A percentile compares a stretch with the other conserved stretches of the same genome.
phyloP scores from a whole-genome alignment of 2,888 invertebrate species.

The Colostygia pectinataria region DNA sequence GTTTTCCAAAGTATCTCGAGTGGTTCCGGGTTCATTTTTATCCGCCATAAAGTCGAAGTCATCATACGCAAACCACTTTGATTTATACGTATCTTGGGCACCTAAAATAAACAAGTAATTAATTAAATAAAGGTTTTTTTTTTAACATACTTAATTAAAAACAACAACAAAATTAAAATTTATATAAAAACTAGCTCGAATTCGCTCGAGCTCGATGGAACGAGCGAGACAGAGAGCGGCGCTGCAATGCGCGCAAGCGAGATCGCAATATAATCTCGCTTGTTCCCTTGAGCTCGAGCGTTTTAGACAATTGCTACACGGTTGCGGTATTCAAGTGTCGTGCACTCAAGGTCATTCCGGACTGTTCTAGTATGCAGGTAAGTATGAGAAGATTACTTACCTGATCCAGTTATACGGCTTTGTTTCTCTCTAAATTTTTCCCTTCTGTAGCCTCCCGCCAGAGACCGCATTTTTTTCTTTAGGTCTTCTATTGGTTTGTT shows the following conservation, averaged over 20 bases:
- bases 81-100: slow-evolving; percentile 25
- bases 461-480: slow-evolving; percentile 37
- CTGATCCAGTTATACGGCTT: slow-evolving; percentile 33
- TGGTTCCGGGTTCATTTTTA: slow-evolving; percentile 35
- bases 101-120: slow-evolving; percentile 26
- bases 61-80: slow-evolving; percentile 31
- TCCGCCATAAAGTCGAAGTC: slow-evolving; percentile 37
- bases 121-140: slow-evolving; percentile 2
- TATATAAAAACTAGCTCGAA: not conserved
- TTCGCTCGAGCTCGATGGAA: slow-evolving; percentile 7
- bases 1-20: slow-evolving; percentile 32
- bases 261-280: slow-evolving; percentile 8
- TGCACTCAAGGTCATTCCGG: slow-evolving; percentile 12
- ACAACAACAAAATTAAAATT: too few species aligned
- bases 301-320: slow-evolving; percentile 3
- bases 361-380: slow-evolving; percentile 14
- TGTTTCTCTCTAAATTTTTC: slow-evolving; percentile 35
- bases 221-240: slow-evolving; percentile 7
- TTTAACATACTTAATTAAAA: slow-evolving; percentile 7
- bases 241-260: slow-evolving; percentile 7
- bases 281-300: slow-evolving; percentile 8
- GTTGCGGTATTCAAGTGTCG: slow-evolving; percentile 13
- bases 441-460: slow-evolving; percentile 36
- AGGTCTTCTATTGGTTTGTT: slow-evolving; percentile 21
- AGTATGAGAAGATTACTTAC: slow-evolving; percentile 29